A percentile compares a stretch with the other conserved stretches of the same genome.
Evolutionary conservation across 2,113 vertebrate genomes (phyloP).

Genomic region (Spizaetus ornatus): DNA sequence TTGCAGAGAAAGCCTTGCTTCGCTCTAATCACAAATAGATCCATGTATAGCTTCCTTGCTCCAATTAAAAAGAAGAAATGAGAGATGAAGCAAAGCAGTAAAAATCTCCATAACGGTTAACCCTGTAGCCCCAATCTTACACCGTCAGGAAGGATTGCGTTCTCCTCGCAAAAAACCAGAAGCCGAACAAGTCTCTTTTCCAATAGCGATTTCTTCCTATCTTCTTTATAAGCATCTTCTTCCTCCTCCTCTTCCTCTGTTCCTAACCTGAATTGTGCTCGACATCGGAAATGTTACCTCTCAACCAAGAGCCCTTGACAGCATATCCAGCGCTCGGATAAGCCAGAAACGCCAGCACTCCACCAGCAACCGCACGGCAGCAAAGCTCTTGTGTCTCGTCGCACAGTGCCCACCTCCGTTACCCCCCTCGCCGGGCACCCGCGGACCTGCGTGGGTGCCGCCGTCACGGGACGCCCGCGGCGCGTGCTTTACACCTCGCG

Average conservation of each 20-base stretch:
- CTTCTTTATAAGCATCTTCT: background rate
- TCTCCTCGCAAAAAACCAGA: accelerated
- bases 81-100: background rate
- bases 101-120: background rate
- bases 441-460: background rate
- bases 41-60: background rate
- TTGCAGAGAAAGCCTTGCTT: background rate
- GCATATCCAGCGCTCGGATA: accelerated
- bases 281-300: background rate
- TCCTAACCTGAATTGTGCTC: background rate
- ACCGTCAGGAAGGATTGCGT: background rate
- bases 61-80: background rate
- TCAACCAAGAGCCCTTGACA: no score
- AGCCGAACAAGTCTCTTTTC: background rate
- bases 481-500: accelerated
- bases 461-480: accelerated
- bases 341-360: background rate
- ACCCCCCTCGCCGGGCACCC: accelerated
- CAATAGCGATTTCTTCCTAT: background rate
- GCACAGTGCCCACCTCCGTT: accelerated
- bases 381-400: background rate
- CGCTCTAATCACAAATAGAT: background rate
- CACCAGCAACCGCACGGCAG: background rate
- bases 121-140: background rate
- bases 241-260: background rate